Evolutionary conservation across 2,797 vertebrate genomes (phyloP).

Genomic region (Enteromius afrohamiltoni): DNA sequence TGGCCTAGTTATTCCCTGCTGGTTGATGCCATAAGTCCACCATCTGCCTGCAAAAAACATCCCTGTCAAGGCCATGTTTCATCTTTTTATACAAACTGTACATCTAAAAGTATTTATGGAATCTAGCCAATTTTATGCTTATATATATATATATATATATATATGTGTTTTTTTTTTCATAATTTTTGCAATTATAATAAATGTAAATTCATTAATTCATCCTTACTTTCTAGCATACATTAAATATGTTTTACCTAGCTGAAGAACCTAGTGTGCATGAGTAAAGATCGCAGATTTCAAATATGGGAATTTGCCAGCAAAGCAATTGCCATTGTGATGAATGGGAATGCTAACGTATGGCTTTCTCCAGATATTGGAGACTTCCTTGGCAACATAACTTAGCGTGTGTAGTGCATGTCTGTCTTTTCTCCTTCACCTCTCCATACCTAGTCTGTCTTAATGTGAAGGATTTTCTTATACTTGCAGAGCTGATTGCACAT

Average conservation of each 20-base stretch:
- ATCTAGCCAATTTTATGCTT: neutral
- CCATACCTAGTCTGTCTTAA: neutral
- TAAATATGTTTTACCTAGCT: neutral
- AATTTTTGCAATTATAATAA: neutral
- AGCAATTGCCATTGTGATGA: conserved; percentile 21
- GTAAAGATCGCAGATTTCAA: neutral
- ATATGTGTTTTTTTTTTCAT: neutral
- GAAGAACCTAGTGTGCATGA: neutral
- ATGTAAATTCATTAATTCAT: neutral
- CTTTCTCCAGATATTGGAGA: neutral
- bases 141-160: no score
- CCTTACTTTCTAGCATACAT: neutral
- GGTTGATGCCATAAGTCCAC: neutral
- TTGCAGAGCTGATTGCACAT: conserved; percentile 21
- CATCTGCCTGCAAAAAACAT: conserved; percentile 2
- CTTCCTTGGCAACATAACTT: neutral
- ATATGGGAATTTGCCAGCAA: conserved; percentile 15
- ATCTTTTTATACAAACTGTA: neutral
- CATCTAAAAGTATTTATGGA: neutral
- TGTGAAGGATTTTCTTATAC: conserved; percentile 17
- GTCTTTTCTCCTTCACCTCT: conserved; percentile 34
- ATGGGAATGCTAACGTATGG: conserved; percentile 1
- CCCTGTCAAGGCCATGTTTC: neutral
- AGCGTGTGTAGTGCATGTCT: neutral
- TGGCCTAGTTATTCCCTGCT: conserved; percentile 8